Evolutionary conservation across 2,113 vertebrate species (phyloP).

Genomic region (Ceyx cyanopectus): DNA sequence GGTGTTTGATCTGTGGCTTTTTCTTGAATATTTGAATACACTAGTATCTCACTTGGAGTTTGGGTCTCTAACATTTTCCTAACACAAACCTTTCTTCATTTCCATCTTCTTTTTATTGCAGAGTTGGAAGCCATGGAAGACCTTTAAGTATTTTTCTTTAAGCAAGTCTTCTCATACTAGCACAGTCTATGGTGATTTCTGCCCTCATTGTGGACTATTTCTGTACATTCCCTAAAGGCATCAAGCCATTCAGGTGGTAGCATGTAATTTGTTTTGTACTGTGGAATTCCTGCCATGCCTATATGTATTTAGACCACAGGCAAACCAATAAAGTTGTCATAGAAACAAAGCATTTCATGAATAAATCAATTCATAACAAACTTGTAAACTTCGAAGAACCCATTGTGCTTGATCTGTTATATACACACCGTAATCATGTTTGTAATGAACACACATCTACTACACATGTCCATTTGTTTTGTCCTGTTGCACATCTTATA

Average conservation of each 20-base stretch:
- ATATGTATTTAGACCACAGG: conserved; percentile 85
- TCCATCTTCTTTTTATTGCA: conserved; percentile 58
- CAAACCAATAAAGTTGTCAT: conserved; percentile 86
- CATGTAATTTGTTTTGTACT: conserved; percentile 82
- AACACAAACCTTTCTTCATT: conserved; percentile 54
- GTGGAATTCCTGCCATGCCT: conserved; percentile 82
- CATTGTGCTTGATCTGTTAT: conserved; percentile 73
- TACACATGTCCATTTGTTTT: conserved; percentile 64
- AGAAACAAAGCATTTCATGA: conserved; percentile 86
- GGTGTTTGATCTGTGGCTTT: conserved; percentile 78
- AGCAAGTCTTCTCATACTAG: conserved; percentile 62
- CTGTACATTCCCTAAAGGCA: conserved; percentile 77
- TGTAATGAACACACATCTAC: conserved; percentile 66
- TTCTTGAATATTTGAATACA: conserved; percentile 61
- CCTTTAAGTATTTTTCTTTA: conserved; percentile 74
- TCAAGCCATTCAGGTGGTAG: conserved; percentile 75
- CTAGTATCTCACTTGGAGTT: conserved; percentile 58
- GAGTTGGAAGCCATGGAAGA: conserved; percentile 51
- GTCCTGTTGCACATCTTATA: conserved; percentile 68
- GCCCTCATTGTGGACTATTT: conserved; percentile 72
- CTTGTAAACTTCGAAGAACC: conserved; percentile 79
- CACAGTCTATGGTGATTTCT: conserved; percentile 67
- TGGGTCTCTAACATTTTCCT: conserved; percentile 64
- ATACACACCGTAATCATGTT: conserved; percentile 70
- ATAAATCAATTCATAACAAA: conserved; percentile 85